phyloP scores from a whole-genome alignment of 2,113 vertebrate genomes.

The Microcebus murinus region DNA sequence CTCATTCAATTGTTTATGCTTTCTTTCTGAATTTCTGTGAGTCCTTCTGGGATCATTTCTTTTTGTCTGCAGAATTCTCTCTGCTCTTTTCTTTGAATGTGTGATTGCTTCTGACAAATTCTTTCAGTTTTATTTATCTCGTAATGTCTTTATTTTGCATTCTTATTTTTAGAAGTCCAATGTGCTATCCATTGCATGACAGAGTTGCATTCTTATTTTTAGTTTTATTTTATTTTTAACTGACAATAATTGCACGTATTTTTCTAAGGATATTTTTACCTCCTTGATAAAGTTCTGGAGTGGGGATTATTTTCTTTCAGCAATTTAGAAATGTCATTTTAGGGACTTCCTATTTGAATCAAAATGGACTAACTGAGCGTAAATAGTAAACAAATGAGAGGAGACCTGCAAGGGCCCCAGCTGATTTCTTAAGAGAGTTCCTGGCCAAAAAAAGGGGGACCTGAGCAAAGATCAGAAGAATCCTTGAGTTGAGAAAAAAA shows the following conservation, averaged over 20 bases:
- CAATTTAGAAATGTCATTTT: neutral
- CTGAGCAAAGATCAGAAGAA: neutral
- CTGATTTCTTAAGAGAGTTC: neutral
- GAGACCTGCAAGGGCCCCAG: neutral
- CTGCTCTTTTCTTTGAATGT: neutral
- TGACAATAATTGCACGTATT: neutral
- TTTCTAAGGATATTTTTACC: neutral
- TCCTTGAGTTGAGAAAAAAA: neutral
- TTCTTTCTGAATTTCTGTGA: neutral
- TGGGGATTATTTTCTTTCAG: neutral
- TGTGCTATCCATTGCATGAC: too few species aligned
- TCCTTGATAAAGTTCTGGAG: neutral
- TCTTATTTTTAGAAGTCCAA: too few species aligned
- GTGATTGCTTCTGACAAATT: neutral
- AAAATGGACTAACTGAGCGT: neutral
- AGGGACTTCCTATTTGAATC: neutral
- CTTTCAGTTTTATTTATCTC: neutral
- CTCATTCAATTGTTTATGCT: neutral
- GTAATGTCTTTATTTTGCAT: neutral
- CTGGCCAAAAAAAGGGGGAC: neutral
- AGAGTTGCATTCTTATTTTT: neutral
- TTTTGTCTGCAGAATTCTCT: neutral
- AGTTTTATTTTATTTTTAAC: neutral
- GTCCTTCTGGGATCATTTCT: neutral
- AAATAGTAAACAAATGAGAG: neutral